These are phyloP conservation scores for Alethe diademata DNA, from an alignment of 2,113 vertebrate genomes.

Conservation along the genomic window DNA sequence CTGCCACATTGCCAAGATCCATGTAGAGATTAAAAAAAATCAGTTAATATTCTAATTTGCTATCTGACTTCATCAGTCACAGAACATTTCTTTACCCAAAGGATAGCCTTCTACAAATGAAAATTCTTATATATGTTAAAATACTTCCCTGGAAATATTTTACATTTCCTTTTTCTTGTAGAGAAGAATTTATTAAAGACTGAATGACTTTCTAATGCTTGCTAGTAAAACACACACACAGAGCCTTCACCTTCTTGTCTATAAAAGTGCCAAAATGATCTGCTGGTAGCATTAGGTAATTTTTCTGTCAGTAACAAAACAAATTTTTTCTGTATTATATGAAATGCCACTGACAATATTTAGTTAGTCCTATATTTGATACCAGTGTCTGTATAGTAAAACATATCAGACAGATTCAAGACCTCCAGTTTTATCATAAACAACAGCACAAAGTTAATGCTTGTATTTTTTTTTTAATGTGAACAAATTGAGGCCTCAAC, in stretches of 20 bases:
- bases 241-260: neutral
- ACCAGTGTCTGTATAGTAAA: neutral
- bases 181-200: neutral
- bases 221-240: neutral
- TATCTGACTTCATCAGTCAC: constrained; percentile 64
- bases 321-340: neutral
- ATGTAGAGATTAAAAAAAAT: constrained; percentile 63
- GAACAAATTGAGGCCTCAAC: neutral
- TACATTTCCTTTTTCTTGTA: neutral
- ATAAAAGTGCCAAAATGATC: neutral
- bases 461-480: neutral
- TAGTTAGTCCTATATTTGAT: neutral
- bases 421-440: neutral
- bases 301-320: neutral
- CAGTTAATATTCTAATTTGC: constrained; percentile 73
- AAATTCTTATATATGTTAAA: neutral
- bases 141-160: constrained; percentile 15
- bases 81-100: constrained; percentile 48
- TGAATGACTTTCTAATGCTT: neutral
- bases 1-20: constrained; percentile 65
- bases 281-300: neutral
- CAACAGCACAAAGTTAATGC: neutral
- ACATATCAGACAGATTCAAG: neutral
- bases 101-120: constrained; percentile 28
- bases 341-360: neutral